Evolutionary conservation across 2,113 vertebrate species (phyloP), one percentile per base, ranked within the genome.

Genomic region (Callipepla californica): DNA sequence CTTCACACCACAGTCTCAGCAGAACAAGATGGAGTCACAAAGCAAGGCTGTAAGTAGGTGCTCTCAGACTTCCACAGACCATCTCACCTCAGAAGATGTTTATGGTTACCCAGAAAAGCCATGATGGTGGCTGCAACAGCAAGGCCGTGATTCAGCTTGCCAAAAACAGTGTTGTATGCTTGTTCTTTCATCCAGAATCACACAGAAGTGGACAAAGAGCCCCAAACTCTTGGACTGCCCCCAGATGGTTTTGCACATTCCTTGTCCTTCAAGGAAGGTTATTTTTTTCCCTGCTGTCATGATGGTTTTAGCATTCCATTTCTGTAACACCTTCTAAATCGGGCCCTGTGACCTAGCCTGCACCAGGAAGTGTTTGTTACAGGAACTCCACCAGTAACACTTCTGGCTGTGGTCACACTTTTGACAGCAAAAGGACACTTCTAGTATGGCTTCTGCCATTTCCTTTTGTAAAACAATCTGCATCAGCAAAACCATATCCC

Each of bases 281-380:
- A 61, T 86, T 92, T 93, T 92, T 92, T 90, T 80, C 73, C 85
- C 77, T 81, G 73, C 48, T 95, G 88, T 90, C 66, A 86, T 2
- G 19, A 58, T 10, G 65, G 36, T 45, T 96, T 95, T 86, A 90
- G 76, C 57, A 92, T 23, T 0, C 40, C 13, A 86, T 96, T 92
- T 84, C 86, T 65, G 78, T 92, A 88, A 94, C 63, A 84, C 58
- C 69, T 89, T 94, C 78, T 78, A 80, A 93, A 96, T 90, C 51
- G 47, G 44, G 58, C 57, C 65, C 61, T 1, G 44, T 78, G 44
- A 69, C 80, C 36, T 18, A 55, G 30, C 45, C 74, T 85, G 6
- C 4, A 3, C 53, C 40, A 59, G 32, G 42, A 87, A 83, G 53
- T 4, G 3, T 67, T 78, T 92, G 8, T 58, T 55, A 42, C 32